These are phyloP conservation scores for Meloidogyne hapla DNA, from an alignment of 1,140 invertebrate species.

Conservation along the genomic window DNA sequence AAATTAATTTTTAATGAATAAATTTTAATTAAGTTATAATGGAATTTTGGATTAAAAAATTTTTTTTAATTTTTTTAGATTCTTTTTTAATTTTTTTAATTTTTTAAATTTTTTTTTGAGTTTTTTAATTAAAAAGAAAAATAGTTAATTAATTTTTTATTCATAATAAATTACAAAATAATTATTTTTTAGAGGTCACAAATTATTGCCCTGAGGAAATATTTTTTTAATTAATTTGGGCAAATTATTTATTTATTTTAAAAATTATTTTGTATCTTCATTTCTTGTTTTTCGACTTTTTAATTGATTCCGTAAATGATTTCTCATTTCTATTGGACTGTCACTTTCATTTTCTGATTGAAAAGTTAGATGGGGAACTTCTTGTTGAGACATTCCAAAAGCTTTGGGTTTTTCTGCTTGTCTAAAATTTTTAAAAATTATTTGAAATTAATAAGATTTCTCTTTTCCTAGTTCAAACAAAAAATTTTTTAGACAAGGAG, in stretches of 20 bases:
- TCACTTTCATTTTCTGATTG: not conserved
- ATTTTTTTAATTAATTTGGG: not conserved
- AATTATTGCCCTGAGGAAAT: not conserved
- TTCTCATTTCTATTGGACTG: slow-evolving; percentile 8
- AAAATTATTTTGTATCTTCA: not conserved
- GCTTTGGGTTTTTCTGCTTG: slow-evolving; percentile 14
- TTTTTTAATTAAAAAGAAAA: too few species aligned
- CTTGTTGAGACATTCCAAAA: slow-evolving; percentile 17
- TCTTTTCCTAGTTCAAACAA: too few species aligned
- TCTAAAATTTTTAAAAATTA: not conserved
- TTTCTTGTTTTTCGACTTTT: slow-evolving; percentile 22
- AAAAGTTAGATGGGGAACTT: not conserved
- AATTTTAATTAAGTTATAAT: too few species aligned
- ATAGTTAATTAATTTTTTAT: not conserved
- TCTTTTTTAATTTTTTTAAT: too few species aligned
- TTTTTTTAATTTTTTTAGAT: too few species aligned
- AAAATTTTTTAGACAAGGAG: too few species aligned
- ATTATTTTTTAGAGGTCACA: not conserved
- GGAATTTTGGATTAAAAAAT: too few species aligned
- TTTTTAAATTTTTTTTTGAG: too few species aligned
- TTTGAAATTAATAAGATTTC: too few species aligned
- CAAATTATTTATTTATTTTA: not conserved
- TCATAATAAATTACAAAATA: not conserved
- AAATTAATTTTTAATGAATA: too few species aligned
- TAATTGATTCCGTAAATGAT: slow-evolving; percentile 17